Evolutionary conservation across 1,140 invertebrate genomes (phyloP), one percentile per base, ranked within the genome.

Genomic region (Eubasilissa regina): DNA sequence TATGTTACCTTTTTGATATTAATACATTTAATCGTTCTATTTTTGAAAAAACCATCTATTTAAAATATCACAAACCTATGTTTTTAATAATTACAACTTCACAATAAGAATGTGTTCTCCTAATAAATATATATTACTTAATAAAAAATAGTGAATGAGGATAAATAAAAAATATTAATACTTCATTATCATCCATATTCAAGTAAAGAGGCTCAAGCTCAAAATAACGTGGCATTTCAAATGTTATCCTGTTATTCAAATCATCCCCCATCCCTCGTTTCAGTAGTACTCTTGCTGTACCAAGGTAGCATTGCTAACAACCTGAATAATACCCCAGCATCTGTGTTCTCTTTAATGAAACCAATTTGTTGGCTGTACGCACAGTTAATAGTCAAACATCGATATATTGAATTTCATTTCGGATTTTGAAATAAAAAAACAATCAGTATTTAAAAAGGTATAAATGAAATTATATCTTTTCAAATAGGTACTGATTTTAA

Each of bases 341-440:
- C 80, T 81, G 80, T 77, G 79, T 81, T 81, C 80, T 64, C 62
- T 72, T 76, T 81, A 81, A 81, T 81, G 80, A 81, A 81, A 81
- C 80, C 80, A 81, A 81, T 81, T 81, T 81, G 58, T 47, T 45
- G 13, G 44, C 19, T 35, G 76, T 75, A 64, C 70, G 58, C 48
- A 70, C 66, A 15, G 47, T 17, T 48, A 7, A 51, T 58, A 44
- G 43, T 10, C 56, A 73, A 73, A 55, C 19, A 53, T 48, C 66
- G 25, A 25, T 21, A 21, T 19, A 19, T 47, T 21, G 17, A 70
- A 70, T 77, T 73, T 64, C 51, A 58, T 60, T 45, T 75, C 21
- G n/a, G 68, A 68, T 68, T 68, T 68, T 62, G 19, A 62, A 62
- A 8, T 10, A 58, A 58, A 56, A 58, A 58, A 58, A 10, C 7